A percentile compares a stretch with the other conserved stretches of the same genome.
These are phyloP conservation scores for Neopipo cinnamomea DNA, from an alignment of 2,113 vertebrate species.

Conservation along the genomic window DNA sequence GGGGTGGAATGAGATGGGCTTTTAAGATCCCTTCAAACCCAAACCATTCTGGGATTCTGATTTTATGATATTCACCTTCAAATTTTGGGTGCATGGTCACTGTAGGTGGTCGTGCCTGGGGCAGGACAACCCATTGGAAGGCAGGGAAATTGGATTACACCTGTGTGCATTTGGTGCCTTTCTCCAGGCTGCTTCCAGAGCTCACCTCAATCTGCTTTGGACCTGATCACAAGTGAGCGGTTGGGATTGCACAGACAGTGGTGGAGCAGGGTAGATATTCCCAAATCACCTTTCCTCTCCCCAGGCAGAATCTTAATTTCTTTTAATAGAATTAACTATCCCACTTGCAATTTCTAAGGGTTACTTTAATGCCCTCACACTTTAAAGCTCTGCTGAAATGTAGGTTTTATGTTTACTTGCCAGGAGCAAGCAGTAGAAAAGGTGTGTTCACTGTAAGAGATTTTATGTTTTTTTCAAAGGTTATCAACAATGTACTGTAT, in stretches of 20 bases:
- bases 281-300: neutral
- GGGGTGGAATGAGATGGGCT: neutral
- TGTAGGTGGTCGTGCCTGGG: rapidly evolving
- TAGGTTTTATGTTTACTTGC: neutral
- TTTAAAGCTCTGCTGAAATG: neutral
- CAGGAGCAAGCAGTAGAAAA: neutral
- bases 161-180: neutral
- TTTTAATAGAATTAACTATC: neutral
- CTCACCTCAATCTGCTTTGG: neutral
- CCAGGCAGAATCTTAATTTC: neutral
- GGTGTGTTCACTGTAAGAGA: neutral
- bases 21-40: neutral
- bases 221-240: neutral
- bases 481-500: rapidly evolving
- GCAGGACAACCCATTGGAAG: rapidly evolving
- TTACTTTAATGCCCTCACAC: neutral
- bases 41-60: rapidly evolving
- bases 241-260: rapidly evolving
- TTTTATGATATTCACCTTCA: neutral
- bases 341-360: neutral
- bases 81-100: rapidly evolving
- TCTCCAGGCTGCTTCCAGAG: neutral
- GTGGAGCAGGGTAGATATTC: neutral
- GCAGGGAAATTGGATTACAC: neutral
- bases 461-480: neutral